A percentile compares a stretch with the other conserved stretches of the same genome.
Conservation (phyloP, 1,140 invertebrate species). For the Onthophagus taurus region DNA sequence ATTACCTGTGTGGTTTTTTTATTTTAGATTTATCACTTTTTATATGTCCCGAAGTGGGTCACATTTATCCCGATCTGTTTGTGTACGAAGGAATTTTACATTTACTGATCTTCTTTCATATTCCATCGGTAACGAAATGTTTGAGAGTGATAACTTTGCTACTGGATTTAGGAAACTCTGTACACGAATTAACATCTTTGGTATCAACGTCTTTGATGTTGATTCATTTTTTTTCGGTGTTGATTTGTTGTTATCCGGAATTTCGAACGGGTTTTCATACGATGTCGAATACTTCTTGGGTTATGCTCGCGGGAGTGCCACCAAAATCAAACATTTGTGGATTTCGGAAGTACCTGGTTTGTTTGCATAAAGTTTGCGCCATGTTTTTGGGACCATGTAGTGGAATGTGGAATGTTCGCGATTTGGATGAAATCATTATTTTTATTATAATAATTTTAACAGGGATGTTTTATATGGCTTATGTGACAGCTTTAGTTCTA, state of each 20-base stretch:
- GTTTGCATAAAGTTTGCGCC: conserved; percentile 3
- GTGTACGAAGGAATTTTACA: neutral
- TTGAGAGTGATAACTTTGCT: conserved; percentile 4
- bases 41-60: neutral
- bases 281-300: neutral
- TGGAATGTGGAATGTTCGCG: neutral
- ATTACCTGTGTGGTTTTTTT: neutral
- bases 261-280: neutral
- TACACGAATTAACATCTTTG: conserved; percentile 3
- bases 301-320: neutral
- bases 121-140: neutral
- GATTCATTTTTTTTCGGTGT: neutral
- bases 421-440: neutral
- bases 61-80: neutral
- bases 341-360: neutral
- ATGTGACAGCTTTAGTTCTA: conserved; percentile 5
- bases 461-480: neutral
- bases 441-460: neutral
- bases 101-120: neutral
- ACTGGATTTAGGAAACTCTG: conserved; percentile 1
- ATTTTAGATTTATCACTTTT: neutral
- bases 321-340: neutral
- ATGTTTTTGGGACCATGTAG: neutral
- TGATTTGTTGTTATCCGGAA: neutral
- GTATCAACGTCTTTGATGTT: neutral